Percentiles rank a stretch among this genome's conserved stretches.
These are phyloP conservation scores for Ailurus styani DNA, from an alignment of 2,113 vertebrate species.

Conservation along the genomic window DNA sequence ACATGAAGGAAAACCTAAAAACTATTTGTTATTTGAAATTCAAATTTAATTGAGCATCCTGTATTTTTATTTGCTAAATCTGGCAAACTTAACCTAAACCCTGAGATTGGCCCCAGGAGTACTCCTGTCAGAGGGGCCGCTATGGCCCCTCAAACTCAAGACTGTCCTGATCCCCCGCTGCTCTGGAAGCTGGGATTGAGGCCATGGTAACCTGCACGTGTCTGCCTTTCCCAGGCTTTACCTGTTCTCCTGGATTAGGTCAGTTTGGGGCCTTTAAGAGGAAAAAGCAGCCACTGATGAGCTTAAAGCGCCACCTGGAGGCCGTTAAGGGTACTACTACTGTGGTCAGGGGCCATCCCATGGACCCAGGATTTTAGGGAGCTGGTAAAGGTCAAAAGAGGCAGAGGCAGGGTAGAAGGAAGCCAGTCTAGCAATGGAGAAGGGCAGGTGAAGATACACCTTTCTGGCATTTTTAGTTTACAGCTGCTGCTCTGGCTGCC, in stretches of 20 bases:
- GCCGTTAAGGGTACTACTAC: background rate
- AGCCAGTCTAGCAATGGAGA: background rate
- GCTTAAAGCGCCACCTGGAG: conserved; percentile 53
- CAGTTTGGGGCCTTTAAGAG: no score
- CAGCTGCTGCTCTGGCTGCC: background rate
- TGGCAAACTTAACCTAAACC: background rate
- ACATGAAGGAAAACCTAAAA: background rate
- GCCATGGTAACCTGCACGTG: background rate
- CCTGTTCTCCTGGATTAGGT: background rate
- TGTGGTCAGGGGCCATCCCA: background rate
- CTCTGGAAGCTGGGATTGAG: background rate
- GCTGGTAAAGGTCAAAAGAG: background rate
- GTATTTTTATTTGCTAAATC: conserved; percentile 11
- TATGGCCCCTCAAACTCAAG: background rate
- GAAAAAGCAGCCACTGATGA: background rate
- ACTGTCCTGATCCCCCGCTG: background rate
- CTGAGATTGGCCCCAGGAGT: background rate
- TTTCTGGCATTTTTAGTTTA: background rate
- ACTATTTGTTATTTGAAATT: conserved; percentile 1
- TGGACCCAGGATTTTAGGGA: background rate
- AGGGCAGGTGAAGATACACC: background rate
- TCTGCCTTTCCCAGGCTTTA: background rate
- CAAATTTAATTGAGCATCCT: background rate
- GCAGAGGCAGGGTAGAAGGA: background rate
- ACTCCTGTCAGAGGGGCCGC: background rate